Conservation (phyloP, 2,888 invertebrate species). For the Ennomos erosarius region DNA sequence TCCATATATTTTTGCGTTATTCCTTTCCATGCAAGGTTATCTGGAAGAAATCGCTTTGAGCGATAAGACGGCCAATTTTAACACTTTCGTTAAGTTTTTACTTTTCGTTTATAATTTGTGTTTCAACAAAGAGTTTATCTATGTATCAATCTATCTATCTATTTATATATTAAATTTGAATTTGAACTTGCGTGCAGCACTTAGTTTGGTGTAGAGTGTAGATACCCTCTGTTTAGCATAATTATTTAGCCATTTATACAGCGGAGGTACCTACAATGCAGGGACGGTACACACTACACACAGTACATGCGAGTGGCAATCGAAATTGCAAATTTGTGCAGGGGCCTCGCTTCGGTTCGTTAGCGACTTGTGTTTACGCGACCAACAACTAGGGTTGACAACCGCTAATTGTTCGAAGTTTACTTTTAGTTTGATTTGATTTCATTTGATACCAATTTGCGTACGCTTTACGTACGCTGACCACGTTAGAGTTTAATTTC, state of each 20-base stretch:
- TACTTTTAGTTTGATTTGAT: conserved; percentile 65
- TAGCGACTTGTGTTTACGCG: conserved; percentile 83
- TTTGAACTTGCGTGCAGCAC: no score
- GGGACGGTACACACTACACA: conserved; percentile 29
- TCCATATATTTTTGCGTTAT: no score
- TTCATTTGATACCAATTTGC: conserved; percentile 40
- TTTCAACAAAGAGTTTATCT: no score
- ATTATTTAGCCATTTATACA: conserved; percentile 6
- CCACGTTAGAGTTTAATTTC: conserved; percentile 21
- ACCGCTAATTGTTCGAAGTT: conserved; percentile 73
- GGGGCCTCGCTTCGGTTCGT: conserved; percentile 81
- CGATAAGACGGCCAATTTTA: no score
- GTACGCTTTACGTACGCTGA: conserved; percentile 34
- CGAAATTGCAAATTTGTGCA: conserved; percentile 85
- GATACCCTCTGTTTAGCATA: neutral
- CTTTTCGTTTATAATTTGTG: no score
- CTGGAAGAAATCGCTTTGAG: no score
- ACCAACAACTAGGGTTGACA: conserved; percentile 76
- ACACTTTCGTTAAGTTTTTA: no score
- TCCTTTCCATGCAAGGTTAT: no score
- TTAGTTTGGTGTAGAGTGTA: neutral
- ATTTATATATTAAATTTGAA: no score
- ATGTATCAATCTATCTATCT: no score
- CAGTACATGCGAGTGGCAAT: conserved; percentile 72
- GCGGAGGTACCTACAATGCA: conserved; percentile 30